A percentile compares a stretch with the other conserved stretches of the same genome.
Evolutionary conservation across 2,888 invertebrate species (phyloP).

Genomic region (Pristionchus exspectatus): DNA sequence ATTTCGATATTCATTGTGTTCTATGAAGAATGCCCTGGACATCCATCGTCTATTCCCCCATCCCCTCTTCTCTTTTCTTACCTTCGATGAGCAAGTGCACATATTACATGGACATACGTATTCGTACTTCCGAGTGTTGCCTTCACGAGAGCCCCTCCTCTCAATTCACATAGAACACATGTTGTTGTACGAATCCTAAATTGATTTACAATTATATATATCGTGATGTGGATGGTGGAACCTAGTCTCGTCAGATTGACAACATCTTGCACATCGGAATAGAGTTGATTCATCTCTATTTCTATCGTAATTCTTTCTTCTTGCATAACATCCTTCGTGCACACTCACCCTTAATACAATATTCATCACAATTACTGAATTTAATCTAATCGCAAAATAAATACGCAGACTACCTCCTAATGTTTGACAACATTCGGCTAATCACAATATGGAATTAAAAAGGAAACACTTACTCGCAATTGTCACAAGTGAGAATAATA

Average conservation of each 20-base stretch:
- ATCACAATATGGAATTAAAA: background rate
- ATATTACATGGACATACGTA: constrained; percentile 72
- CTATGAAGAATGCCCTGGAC: background rate
- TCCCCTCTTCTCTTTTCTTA: background rate
- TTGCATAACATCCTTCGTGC: background rate
- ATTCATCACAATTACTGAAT: background rate
- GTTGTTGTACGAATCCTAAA: constrained; percentile 62
- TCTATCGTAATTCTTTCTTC: background rate
- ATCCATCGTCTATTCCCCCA: background rate
- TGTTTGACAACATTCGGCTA: background rate
- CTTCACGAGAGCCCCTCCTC: constrained; percentile 72
- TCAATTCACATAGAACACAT: constrained; percentile 71
- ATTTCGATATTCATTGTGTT: background rate
- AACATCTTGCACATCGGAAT: constrained; percentile 68
- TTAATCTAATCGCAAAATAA: background rate
- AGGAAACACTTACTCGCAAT: background rate
- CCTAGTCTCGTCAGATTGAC: constrained; percentile 57
- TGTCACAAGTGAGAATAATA: background rate
- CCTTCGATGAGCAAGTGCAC: constrained; percentile 66
- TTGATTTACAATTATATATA: background rate
- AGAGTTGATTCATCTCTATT: background rate
- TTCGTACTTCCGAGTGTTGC: constrained; percentile 59
- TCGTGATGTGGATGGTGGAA: background rate
- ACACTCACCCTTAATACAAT: constrained; percentile 20
- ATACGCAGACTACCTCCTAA: constrained; percentile 7